Conservation (phyloP, 2,113 vertebrate species). For the Elephas maximus region DNA sequence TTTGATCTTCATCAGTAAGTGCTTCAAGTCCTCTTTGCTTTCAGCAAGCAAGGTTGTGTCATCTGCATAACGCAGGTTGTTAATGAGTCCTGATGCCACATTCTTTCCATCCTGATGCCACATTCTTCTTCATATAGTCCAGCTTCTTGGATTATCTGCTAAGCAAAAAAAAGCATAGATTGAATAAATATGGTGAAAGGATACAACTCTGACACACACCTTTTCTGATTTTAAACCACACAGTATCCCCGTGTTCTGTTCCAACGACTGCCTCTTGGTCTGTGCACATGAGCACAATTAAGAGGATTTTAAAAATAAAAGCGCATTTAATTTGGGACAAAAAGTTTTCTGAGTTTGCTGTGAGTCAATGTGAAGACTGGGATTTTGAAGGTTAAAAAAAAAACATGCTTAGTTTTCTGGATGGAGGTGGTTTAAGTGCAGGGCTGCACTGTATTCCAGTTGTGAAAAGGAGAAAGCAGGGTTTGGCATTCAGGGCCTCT, state of each 20-base stretch:
- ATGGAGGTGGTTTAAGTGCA: not conserved
- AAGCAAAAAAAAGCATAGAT: not conserved
- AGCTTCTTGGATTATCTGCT: not conserved
- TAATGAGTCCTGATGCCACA: not conserved
- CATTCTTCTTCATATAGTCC: not conserved
- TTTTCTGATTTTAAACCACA: not conserved
- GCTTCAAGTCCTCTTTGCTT: not conserved
- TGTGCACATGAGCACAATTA: not conserved
- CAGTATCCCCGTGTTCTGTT: not conserved
- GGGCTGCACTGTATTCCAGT: not conserved
- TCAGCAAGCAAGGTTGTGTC: not conserved
- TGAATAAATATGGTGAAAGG: not conserved
- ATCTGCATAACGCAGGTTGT: not conserved
- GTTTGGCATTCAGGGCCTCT: not conserved
- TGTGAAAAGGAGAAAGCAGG: not conserved
- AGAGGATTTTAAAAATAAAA: not conserved
- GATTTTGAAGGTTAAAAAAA: not conserved
- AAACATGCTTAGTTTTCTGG: not conserved
- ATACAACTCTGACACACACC: not conserved
- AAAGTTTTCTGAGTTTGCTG: not conserved
- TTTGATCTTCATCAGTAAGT: not conserved
- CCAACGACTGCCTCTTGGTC: not conserved
- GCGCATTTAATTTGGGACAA: not conserved
- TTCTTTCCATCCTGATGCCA: not conserved
- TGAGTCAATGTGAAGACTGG: not conserved